Evolutionary conservation across 2,113 vertebrate genomes (phyloP), one percentile per base, ranked within the genome.

Genomic region (Verasper variegatus): DNA sequence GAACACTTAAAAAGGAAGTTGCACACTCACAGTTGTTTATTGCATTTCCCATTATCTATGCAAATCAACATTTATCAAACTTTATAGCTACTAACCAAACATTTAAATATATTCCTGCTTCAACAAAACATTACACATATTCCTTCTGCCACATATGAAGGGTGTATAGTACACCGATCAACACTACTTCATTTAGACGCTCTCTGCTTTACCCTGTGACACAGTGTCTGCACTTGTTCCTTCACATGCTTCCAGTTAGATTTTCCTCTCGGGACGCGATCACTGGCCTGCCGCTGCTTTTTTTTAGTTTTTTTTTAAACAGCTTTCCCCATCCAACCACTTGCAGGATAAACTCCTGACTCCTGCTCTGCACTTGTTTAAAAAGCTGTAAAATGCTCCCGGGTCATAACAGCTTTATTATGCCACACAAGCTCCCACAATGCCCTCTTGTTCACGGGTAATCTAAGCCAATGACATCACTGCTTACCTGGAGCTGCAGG

Each of bases 381-480:
- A 78, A 76, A 81, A 11, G 24, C 76, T 68, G 73, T 82, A 83
- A 86, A 89, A 85, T 27, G 37, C 69, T 59, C 42, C 21, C n/a
- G 60, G 68, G 81, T 76, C 70, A 86, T 23, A 90, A 86, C 57
- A 58, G 84, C 23, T 66, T 54, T 49, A 79, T 83, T 91, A 76
- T 84, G 67, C 57, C 83, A 45, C 2, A 24, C 18, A 6, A 83
- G 71, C 61, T 63, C 76, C 79, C 42, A 91, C 84, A 88, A 83
- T 79, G 80, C 58, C 59, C 71, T 57, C 76, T 85, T 89, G 70
- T 91, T 88, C 70, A 67, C 35, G 40, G 27, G 51, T 57, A 66
- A 7, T 71, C 35, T 42, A 66, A 67, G 69, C 58, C 26, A 0
- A 85, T 94, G 92, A 94, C 87, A 87, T 92, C 90, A 92, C 21